These are phyloP conservation scores for Odontomyia ornata DNA, from an alignment of 2,888 invertebrate species.

Conservation along the genomic window DNA sequence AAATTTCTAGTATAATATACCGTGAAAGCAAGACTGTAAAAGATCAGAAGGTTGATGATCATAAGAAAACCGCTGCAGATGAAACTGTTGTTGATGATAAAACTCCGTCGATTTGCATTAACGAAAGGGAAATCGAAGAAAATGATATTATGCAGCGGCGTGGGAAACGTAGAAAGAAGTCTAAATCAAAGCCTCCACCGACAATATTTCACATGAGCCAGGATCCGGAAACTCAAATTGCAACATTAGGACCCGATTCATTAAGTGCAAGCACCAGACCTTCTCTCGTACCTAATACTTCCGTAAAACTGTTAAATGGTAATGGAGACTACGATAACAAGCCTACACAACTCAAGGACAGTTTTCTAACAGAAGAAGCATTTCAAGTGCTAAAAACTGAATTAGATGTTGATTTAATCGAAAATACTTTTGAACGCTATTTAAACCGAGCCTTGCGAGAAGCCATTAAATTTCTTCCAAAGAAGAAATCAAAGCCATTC, in stretches of 20 bases:
- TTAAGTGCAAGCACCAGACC: conserved; percentile 74
- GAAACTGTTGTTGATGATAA: conserved; percentile 23
- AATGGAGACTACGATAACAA: background rate
- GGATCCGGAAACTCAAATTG: conserved; percentile 78
- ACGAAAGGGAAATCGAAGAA: conserved; percentile 60
- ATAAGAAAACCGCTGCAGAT: background rate
- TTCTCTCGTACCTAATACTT: conserved; percentile 67
- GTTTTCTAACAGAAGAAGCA: conserved; percentile 61
- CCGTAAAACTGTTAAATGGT: conserved; percentile 52
- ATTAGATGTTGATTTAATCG: conserved; percentile 60
- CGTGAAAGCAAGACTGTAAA: conserved; percentile 7
- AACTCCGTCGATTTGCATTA: conserved; percentile 57
- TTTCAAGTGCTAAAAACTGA: conserved; percentile 61
- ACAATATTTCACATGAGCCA: conserved; percentile 60
- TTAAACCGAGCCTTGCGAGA: conserved; percentile 60
- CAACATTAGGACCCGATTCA: conserved; percentile 72
- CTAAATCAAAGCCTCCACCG: conserved; percentile 54
- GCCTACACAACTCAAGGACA: conserved; percentile 62
- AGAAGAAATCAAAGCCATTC: background rate
- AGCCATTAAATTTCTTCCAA: conserved; percentile 58
- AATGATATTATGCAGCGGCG: conserved; percentile 66
- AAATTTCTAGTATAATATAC: background rate
- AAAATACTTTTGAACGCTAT: conserved; percentile 62
- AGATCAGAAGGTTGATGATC: conserved; percentile 3
- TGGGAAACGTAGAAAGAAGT: conserved; percentile 67